A percentile compares a stretch with the other conserved stretches of the same genome.
Evolutionary conservation across 92 coral and sea anemone species (phyloP).

Genomic region (Phenganax subtilis): DNA sequence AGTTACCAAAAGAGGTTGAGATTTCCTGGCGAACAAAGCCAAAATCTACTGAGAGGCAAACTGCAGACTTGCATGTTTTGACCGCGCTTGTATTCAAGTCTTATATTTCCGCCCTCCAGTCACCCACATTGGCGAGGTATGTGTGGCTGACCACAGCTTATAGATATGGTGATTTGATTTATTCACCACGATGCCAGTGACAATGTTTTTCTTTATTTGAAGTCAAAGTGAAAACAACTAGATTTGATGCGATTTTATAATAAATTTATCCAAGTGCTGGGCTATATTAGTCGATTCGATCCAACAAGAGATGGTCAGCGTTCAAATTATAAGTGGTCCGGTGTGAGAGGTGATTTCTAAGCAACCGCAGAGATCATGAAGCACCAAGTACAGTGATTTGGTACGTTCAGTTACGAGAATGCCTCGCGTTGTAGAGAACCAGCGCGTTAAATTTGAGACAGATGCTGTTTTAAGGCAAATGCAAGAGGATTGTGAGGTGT

Average conservation of each 20-base stretch:
- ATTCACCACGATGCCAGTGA: background rate
- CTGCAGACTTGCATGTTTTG: too few species aligned
- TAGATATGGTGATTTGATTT: background rate
- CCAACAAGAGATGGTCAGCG: background rate
- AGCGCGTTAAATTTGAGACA: slow-evolving; percentile 29
- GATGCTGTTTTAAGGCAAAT: slow-evolving; percentile 18
- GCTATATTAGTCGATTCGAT: background rate
- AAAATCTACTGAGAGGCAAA: too few species aligned
- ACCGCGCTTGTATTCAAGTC: too few species aligned
- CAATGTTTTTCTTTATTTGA: background rate
- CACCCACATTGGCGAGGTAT: background rate
- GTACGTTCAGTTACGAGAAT: background rate
- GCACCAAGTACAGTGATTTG: background rate
- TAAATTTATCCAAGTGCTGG: background rate
- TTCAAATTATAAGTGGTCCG: background rate
- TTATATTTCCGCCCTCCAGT: background rate
- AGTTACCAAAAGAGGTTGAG: too few species aligned
- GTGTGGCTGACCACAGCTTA: slow-evolving; percentile 1
- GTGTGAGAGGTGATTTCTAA: background rate
- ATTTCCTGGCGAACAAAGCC: too few species aligned
- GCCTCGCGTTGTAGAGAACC: slow-evolving; percentile 40
- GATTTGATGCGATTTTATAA: background rate
- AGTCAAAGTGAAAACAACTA: background rate
- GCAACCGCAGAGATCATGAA: background rate
- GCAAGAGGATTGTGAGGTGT: slow-evolving; percentile 23